Evolutionary conservation across 2,797 vertebrate genomes (phyloP).

Genomic region (Semaprochilodus insignis): DNA sequence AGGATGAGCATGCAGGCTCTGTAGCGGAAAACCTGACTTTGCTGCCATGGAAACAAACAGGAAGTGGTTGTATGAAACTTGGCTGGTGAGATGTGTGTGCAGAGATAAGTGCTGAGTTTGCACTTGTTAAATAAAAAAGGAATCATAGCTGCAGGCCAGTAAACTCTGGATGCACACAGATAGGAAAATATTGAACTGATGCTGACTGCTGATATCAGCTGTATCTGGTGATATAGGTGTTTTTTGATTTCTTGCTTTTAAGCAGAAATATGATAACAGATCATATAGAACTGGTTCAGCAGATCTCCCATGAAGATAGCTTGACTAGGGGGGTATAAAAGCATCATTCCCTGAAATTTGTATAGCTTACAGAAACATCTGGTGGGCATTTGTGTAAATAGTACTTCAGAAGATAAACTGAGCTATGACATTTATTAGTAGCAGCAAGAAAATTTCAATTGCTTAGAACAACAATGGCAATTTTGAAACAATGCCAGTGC

Average conservation of each 20-base stretch:
- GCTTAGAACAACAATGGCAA: no score
- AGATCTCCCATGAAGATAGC: background rate
- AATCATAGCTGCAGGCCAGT: constrained; percentile 26
- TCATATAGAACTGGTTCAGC: background rate
- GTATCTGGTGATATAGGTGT: background rate
- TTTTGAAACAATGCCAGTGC: no score
- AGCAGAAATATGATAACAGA: background rate
- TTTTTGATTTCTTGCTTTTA: background rate
- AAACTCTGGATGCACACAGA: background rate
- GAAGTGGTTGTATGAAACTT: constrained; percentile 79
- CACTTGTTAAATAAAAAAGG: constrained; percentile 47
- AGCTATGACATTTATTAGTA: no score
- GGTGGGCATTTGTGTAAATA: no score
- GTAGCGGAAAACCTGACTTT: constrained; percentile 57
- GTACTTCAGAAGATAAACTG: no score
- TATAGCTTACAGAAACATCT: background rate
- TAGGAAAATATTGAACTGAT: constrained; percentile 4
- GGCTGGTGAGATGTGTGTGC: constrained; percentile 63
- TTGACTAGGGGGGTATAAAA: background rate
- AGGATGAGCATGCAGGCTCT: constrained; percentile 43
- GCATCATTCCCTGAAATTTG: background rate
- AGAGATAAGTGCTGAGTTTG: constrained; percentile 61
- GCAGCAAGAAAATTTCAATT: no score
- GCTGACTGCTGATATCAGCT: background rate
- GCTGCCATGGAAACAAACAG: constrained; percentile 81